Evolutionary conservation across 2,113 vertebrate genomes (phyloP).

Genomic region (Misgurnus anguillicaudatus): DNA sequence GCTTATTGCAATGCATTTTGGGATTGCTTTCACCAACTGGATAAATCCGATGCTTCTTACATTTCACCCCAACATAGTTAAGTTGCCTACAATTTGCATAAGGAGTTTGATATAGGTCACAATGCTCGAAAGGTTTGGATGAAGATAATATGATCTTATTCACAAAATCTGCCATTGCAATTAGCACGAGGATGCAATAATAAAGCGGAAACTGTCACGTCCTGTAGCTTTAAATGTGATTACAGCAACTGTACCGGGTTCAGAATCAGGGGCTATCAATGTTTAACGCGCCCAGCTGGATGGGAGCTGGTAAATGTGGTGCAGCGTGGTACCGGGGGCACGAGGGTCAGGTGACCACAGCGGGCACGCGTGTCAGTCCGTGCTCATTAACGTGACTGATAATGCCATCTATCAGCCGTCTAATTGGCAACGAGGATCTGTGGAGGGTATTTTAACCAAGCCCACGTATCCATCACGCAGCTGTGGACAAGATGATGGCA

Average conservation of each 20-base stretch:
- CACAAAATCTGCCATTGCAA: neutral
- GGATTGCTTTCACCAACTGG: too few relatives aligned
- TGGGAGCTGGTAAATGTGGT: slow-evolving; percentile 23
- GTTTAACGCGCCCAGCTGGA: slow-evolving; percentile 36
- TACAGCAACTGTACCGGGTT: neutral
- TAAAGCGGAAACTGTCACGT: neutral
- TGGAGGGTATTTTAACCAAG: slow-evolving; percentile 77
- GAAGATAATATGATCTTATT: neutral
- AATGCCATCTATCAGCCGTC: slow-evolving; percentile 74
- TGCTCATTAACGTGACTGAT: slow-evolving; percentile 81
- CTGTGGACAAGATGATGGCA: slow-evolving; percentile 56
- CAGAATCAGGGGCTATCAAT: slow-evolving; percentile 7
- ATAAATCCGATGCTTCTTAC: too few relatives aligned
- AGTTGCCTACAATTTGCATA: too few relatives aligned
- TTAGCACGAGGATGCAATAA: neutral
- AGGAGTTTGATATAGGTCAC: too few relatives aligned
- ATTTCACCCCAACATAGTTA: too few relatives aligned
- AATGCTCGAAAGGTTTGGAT: too few relatives aligned
- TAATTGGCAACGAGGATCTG: slow-evolving; percentile 76
- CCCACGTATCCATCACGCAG: slow-evolving; percentile 64
- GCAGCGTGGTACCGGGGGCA: slow-evolving; percentile 9
- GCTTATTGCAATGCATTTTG: too few relatives aligned
- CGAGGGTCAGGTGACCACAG: slow-evolving; percentile 48
- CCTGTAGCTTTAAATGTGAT: neutral
- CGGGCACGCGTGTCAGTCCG: slow-evolving; percentile 49